phyloP scores from a whole-genome alignment of 2,888 invertebrate genomes.

The Nomada fucata region DNA sequence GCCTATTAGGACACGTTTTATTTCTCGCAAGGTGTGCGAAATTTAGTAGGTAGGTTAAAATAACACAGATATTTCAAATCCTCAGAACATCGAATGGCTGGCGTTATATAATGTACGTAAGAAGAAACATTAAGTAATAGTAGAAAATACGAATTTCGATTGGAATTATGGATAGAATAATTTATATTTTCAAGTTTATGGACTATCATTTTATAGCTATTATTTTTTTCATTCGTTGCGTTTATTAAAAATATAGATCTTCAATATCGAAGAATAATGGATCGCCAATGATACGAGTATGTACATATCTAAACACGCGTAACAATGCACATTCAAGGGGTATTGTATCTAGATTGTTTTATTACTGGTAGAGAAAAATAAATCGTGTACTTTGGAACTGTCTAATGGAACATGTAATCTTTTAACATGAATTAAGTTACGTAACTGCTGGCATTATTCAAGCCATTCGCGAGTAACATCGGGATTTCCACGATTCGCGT shows the following conservation, averaged over 20 bases:
- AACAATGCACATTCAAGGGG: neutral
- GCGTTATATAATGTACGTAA: constrained; percentile 1
- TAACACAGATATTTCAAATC: neutral
- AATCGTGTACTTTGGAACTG: neutral
- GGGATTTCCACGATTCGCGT: constrained; percentile 1
- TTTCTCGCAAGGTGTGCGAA: neutral
- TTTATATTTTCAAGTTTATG: too few relatives aligned
- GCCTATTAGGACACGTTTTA: neutral
- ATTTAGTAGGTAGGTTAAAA: neutral
- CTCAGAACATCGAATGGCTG: neutral
- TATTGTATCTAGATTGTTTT: neutral
- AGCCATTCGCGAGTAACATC: neutral
- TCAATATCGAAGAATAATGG: neutral
- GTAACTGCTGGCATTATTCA: neutral
- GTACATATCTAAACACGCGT: neutral
- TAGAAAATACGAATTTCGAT: too few relatives aligned
- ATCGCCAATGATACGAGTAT: neutral
- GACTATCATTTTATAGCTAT: too few relatives aligned
- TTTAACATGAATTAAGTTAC: constrained; percentile 7
- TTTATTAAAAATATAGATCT: neutral
- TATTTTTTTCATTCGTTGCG: neutral
- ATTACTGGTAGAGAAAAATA: neutral
- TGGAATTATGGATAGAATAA: too few relatives aligned
- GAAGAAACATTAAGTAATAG: neutral
- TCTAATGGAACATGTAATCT: constrained; percentile 12